Evolutionary conservation across 2,113 vertebrate species (phyloP), one percentile per base, ranked within the genome.

Genomic region (Pluvialis apricaria): DNA sequence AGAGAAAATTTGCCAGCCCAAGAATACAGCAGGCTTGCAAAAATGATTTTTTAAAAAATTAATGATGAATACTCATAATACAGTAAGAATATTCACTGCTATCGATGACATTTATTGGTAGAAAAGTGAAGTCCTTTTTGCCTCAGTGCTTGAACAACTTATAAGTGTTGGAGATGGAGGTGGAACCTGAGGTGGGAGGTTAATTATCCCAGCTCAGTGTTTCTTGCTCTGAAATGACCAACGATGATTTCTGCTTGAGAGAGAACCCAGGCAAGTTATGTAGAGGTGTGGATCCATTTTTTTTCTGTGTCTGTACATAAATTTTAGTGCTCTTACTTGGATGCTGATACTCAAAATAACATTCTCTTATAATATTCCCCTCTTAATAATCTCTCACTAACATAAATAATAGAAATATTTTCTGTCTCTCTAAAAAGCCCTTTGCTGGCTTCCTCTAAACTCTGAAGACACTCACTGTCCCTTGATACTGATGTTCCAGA

Each of bases 401-500:
- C 73, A 77, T 66, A 94, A 94, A 54, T 18, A 40, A 49, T 11
- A 19, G 34, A 40, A 82, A 15, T 77, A 15, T 84, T 86, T 88
- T 70, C 60, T 70, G 3, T 70, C 42, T 83, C 76, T 90, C 21
- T 44, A 71, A 52, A 91, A 91, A 84, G 40, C 69, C 82, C 36
- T 86, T 90, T 90, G 44, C 75, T 90, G 42, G 38, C 86, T 94
- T 94, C 61, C 36, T 86, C 57, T 89, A 76, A 91, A 68, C 73
- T 86, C 76, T 87, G 52, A 83, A 91, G 75, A 77, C 36, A 62
- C 32, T 61, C 66, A 45, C 13, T 54, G 29, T 86, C 90, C 88
- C 93, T 90, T 88, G 92, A 66, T 87, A 94, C 66, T 91, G 49
- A 36, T 95, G 91, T 92, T 94, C 78, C 97, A 94, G 96, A 90